Evolutionary conservation across 2,113 vertebrate species (phyloP).

Genomic region (Phrynocephalus versicolor): DNA sequence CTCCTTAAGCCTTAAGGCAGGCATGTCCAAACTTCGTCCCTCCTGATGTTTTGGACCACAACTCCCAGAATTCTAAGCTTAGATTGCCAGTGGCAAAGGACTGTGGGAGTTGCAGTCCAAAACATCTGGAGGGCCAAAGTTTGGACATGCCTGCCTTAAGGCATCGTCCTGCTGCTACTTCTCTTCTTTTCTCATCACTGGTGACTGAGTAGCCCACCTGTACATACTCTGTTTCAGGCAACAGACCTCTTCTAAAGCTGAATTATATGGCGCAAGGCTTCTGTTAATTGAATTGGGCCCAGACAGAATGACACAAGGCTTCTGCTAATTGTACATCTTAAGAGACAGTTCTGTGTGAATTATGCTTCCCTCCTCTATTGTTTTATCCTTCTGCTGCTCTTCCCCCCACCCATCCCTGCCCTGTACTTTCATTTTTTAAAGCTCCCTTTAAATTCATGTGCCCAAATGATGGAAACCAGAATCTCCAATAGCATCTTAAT

Average conservation of each 20-base stretch:
- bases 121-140: too few species aligned
- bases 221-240: neutral
- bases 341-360: neutral
- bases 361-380: accelerated
- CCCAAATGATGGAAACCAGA: conserved; percentile 29
- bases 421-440: neutral
- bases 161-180: neutral
- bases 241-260: neutral
- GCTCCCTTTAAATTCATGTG: conserved; percentile 21
- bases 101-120: too few species aligned
- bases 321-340: neutral
- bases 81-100: too few species aligned
- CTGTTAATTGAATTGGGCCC: neutral
- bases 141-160: too few species aligned
- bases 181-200: neutral
- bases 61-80: too few species aligned
- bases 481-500: neutral
- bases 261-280: too few species aligned
- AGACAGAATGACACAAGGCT: neutral
- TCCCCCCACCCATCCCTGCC: accelerated
- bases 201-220: neutral
- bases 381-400: neutral
- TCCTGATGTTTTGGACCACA: too few species aligned
- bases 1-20: too few species aligned
- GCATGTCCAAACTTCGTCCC: too few species aligned